Conservation (phyloP, 2,888 invertebrate genomes). For the Leptodirus hochenwartii region DNA sequence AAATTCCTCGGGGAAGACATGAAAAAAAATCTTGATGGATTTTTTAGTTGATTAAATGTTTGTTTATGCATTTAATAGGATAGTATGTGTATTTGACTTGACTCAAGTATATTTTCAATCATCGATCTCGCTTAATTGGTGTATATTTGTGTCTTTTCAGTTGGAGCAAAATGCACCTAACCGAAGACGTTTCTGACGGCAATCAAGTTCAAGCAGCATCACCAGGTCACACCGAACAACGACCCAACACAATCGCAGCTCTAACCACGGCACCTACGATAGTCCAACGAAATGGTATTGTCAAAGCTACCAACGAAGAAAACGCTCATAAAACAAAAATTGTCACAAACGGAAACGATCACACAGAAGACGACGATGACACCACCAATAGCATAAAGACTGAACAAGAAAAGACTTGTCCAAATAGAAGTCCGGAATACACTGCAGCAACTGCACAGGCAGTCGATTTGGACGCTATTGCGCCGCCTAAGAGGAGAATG, state of each 20-base stretch:
- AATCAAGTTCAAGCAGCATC: slow-evolving; percentile 23
- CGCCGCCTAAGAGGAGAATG: slow-evolving; percentile 21
- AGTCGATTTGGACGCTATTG: slow-evolving; percentile 16
- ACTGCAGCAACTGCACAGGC: slow-evolving; percentile 16
- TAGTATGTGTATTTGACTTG: too few species aligned
- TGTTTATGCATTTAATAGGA: too few species aligned
- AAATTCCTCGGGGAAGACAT: too few species aligned
- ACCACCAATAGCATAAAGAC: slow-evolving; percentile 14
- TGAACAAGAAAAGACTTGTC: slow-evolving; percentile 11
- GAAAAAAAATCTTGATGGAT: too few species aligned
- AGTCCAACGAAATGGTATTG: slow-evolving; percentile 9
- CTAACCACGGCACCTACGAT: slow-evolving; percentile 11
- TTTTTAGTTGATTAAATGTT: slow-evolving; percentile 1
- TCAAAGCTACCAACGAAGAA: slow-evolving; percentile 8
- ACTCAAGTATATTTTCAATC: too few species aligned
- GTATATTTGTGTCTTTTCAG: slow-evolving; percentile 25
- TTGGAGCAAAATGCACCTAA: slow-evolving; percentile 40
- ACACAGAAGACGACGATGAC: slow-evolving; percentile 10
- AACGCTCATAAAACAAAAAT: slow-evolving; percentile 6
- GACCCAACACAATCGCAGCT: slow-evolving; percentile 13
- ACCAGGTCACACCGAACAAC: slow-evolving; percentile 26
- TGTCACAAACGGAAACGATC: slow-evolving; percentile 8
- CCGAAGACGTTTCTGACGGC: slow-evolving; percentile 33
- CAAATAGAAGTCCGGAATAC: slow-evolving; percentile 11
- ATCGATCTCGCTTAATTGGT: too few species aligned